Evolutionary conservation across 2,888 invertebrate species (phyloP).

Genomic region (Hermaeophaga mercurialis): DNA sequence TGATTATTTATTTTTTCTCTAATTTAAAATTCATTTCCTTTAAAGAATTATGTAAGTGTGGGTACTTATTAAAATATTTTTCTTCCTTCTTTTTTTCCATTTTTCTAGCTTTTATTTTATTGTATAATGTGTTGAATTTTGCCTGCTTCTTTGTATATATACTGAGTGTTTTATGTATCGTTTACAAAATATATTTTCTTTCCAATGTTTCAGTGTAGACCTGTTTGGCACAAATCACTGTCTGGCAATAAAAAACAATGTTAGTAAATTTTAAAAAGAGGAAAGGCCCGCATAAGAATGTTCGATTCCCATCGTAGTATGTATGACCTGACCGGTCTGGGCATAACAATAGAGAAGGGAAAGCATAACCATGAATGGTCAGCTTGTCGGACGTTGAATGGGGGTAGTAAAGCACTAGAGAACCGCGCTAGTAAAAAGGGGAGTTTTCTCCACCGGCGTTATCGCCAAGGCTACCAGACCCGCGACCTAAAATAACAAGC

Average conservation of each 20-base stretch:
- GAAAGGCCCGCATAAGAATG: slow-evolving; percentile 15
- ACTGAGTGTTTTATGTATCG: no score
- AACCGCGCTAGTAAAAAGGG: slow-evolving; percentile 37
- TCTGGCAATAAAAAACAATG: not conserved
- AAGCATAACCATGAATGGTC: slow-evolving; percentile 43
- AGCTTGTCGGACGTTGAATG: slow-evolving; percentile 37
- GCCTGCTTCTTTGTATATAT: no score
- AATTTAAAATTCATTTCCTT: no score
- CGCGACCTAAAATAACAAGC: slow-evolving; percentile 43
- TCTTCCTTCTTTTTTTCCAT: no score
- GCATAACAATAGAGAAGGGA: slow-evolving; percentile 36
- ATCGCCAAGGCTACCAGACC: slow-evolving; percentile 28
- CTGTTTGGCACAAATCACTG: no score
- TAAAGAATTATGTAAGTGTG: no score
- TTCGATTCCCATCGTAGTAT: slow-evolving; percentile 27
- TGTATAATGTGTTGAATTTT: no score
- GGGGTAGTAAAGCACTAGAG: slow-evolving; percentile 42
- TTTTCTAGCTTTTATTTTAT: no score
- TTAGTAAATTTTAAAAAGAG: not conserved
- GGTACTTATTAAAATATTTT: no score
- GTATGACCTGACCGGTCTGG: slow-evolving; percentile 27
- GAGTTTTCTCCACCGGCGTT: slow-evolving; percentile 31
- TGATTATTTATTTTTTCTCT: no score
- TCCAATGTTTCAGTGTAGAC: no score
- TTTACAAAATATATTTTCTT: no score